phyloP scores from a whole-genome alignment of 2,797 vertebrate genomes.

The Todus mexicanus region DNA sequence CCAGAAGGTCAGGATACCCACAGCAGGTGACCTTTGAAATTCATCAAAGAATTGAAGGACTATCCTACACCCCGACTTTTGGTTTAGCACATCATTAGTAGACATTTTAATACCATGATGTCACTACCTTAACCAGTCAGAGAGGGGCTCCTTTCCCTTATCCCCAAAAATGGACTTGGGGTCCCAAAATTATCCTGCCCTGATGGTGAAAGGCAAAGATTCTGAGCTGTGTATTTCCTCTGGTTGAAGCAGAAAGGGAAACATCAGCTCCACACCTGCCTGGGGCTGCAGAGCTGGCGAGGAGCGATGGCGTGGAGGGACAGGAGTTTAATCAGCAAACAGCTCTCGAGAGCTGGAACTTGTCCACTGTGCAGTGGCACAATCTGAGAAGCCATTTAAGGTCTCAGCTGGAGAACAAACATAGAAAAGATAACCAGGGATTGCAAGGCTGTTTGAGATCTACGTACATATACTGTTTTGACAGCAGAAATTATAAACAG shows the following conservation, averaged over 20 bases:
- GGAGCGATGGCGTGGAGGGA: neutral
- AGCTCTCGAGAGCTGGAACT: neutral
- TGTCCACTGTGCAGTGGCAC: neutral
- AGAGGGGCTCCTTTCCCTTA: neutral
- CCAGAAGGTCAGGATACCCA: neutral
- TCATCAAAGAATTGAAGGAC: fast-evolving
- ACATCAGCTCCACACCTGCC: neutral
- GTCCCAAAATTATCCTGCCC: neutral
- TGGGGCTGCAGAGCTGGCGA: neutral
- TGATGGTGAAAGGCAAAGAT: neutral
- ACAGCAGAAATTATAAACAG: conserved; percentile 38
- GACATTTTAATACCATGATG: neutral
- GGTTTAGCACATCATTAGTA: neutral
- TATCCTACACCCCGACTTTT: fast-evolving
- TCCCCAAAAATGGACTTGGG: neutral
- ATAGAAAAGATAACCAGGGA: neutral
- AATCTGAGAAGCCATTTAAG: conserved; percentile 8
- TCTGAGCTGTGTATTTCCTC: fast-evolving
- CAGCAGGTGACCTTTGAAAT: neutral
- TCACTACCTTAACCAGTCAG: neutral
- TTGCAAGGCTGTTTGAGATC: neutral
- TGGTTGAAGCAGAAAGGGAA: neutral
- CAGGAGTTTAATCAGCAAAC: neutral
- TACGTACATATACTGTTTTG: neutral
- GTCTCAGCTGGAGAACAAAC: conserved; percentile 14